phyloP scores from a whole-genome alignment of 2,113 vertebrate species.

The Ciconia maguari region DNA sequence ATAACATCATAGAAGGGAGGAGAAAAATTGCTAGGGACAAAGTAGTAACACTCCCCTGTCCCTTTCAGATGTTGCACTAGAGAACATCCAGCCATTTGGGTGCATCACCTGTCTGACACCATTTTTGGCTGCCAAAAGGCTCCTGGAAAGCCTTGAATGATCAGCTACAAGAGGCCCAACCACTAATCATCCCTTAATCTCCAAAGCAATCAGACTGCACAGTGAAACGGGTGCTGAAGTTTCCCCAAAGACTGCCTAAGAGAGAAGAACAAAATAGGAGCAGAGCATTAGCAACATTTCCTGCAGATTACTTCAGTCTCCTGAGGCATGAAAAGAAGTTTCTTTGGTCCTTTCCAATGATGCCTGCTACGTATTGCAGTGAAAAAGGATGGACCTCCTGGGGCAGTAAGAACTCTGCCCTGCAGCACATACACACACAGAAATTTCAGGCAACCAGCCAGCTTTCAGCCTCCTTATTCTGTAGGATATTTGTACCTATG shows the following conservation, averaged over 20 bases:
- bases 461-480: not conserved
- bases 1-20: not conserved
- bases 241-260: not conserved
- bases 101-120: not conserved
- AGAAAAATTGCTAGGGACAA: not conserved
- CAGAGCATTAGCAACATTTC: not conserved
- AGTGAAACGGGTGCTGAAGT: rapidly evolving
- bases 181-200: not conserved
- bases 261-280: not conserved
- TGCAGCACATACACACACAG: not conserved
- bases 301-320: not conserved
- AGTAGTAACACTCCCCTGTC: rapidly evolving
- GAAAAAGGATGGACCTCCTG: not conserved
- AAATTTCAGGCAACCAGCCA: not conserved
- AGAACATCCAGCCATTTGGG: not conserved
- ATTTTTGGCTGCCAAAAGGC: not conserved
- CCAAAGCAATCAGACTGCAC: not conserved
- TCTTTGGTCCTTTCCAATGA: not conserved
- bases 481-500: not conserved
- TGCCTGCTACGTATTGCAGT: not conserved
- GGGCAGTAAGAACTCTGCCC: not conserved
- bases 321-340: not conserved
- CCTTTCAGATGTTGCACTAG: not conserved
- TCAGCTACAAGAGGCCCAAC: not conserved
- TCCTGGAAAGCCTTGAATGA: not conserved